phyloP scores from a whole-genome alignment of 1,140 invertebrate species.

The Ephestia elutella region DNA sequence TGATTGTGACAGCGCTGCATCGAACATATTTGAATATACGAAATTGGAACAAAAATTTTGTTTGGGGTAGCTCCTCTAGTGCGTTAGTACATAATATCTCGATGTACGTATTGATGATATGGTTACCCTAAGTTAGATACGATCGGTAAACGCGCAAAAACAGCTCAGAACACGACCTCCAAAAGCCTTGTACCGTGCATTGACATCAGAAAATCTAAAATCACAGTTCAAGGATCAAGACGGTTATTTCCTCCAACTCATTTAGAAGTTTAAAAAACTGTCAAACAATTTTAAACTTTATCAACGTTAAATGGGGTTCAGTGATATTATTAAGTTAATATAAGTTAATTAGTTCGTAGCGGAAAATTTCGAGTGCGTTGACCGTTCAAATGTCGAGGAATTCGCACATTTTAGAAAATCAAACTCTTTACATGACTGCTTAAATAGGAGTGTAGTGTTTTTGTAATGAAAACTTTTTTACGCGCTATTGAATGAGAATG shows the following conservation, averaged over 20 bases:
- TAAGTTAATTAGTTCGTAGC: background rate
- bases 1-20: no score
- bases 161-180: conserved; percentile 12
- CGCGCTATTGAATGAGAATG: no score
- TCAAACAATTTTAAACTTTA: background rate
- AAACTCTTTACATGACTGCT: background rate
- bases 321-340: background rate
- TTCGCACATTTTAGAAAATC: background rate
- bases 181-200: conserved; percentile 5
- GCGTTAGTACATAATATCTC: no score
- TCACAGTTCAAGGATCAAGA: conserved; percentile 16
- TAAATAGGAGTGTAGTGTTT: background rate
- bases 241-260: conserved; percentile 12
- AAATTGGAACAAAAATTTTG: no score
- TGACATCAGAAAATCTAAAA: conserved; percentile 14
- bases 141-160: conserved; percentile 6
- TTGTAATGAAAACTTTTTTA: no score
- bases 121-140: background rate
- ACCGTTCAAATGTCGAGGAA: conserved; percentile 7
- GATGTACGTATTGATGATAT: no score
- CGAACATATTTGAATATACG: no score
- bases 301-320: background rate
- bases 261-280: conserved; percentile 1
- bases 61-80: no score
- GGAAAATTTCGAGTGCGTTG: conserved; percentile 29